phyloP scores from a whole-genome alignment of 2,797 vertebrate species.

The Allobates femoralis region DNA sequence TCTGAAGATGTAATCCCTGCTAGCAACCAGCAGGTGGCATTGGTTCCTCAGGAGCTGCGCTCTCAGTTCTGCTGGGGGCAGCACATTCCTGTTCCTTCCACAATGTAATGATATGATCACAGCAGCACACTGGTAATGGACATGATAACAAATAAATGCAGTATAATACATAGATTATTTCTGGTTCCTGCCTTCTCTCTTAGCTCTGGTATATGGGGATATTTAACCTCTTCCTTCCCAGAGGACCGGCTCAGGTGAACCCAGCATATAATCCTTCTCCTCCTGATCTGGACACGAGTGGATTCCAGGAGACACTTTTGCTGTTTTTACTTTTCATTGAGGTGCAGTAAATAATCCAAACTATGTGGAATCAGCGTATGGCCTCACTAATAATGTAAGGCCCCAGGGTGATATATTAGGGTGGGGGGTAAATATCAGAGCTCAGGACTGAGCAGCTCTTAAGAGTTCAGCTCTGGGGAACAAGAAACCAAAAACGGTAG shows the following conservation, averaged over 20 bases:
- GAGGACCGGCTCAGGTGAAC: background rate
- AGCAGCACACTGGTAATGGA: background rate
- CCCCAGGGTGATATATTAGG: background rate
- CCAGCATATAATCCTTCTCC: background rate
- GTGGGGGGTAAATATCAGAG: background rate
- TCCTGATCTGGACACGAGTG: background rate
- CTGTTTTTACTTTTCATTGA: background rate
- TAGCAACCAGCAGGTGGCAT: background rate
- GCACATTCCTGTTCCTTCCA: background rate
- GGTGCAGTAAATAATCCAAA: background rate
- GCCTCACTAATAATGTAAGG: background rate
- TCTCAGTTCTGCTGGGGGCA: background rate
- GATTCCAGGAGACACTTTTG: background rate
- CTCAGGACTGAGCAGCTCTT: background rate
- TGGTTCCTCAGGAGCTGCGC: background rate
- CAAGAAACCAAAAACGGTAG: background rate
- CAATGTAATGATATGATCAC: background rate
- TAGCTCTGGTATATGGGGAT: no score
- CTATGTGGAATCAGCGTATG: background rate
- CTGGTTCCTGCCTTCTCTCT: no score
- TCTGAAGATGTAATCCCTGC: background rate
- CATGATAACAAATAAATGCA: background rate
- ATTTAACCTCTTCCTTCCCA: slow-evolving; percentile 9
- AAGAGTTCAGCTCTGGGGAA: background rate
- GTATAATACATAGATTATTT: no score